Conservation (phyloP, 1,140 invertebrate genomes). For the Melanaphis sacchari region DNA sequence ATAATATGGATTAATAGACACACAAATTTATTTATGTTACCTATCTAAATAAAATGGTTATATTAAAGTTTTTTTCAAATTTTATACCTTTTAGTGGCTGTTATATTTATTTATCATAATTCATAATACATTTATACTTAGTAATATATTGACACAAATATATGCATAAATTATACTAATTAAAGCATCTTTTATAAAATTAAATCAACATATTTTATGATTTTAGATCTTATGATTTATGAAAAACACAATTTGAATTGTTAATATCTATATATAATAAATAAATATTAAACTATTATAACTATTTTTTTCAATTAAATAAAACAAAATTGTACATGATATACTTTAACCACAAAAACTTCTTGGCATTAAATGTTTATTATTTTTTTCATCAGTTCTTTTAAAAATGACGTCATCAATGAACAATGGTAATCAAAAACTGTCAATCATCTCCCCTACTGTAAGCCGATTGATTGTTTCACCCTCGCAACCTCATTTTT, state of each 20-base stretch:
- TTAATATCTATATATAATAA: neutral
- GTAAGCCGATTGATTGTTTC: constrained; percentile 37
- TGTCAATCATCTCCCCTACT: constrained; percentile 46
- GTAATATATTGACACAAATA: too few relatives aligned
- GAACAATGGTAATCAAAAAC: constrained; percentile 30
- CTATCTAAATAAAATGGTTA: neutral
- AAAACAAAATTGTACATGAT: neutral
- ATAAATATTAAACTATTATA: neutral
- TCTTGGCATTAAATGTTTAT: neutral
- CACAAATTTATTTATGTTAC: too few relatives aligned
- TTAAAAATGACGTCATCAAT: constrained; percentile 14
- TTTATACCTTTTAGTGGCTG: neutral
- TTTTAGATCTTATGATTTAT: neutral
- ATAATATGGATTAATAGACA: neutral
- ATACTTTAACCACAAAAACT: neutral
- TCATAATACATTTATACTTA: too few relatives aligned
- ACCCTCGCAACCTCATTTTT: constrained; percentile 32
- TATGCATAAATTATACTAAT: too few relatives aligned
- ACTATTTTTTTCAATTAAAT: neutral
- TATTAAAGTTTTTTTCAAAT: neutral
- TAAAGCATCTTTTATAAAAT: neutral
- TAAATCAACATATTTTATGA: neutral
- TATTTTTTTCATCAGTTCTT: neutral
- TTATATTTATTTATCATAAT: neutral
- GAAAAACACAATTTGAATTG: neutral